Evolutionary conservation across 1,140 invertebrate genomes (phyloP).

Genomic region (Drosophila sucinea): DNA sequence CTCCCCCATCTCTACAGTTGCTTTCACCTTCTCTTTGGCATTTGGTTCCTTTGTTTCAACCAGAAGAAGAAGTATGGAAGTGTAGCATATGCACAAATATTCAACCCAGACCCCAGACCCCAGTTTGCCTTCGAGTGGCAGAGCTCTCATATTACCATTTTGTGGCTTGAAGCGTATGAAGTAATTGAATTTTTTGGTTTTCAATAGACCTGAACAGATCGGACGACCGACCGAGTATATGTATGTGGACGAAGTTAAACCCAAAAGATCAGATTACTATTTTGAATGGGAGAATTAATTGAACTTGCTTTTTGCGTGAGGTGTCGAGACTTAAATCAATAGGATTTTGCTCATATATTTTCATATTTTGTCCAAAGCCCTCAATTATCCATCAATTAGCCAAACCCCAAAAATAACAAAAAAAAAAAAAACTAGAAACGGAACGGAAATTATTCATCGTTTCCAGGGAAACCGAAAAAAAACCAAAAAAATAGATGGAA

Average conservation of each 20-base stretch:
- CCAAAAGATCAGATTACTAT: constrained; percentile 9
- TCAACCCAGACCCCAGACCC: not conserved
- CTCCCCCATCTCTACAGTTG: not conserved
- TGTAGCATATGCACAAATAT: constrained; percentile 9
- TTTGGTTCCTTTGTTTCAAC: constrained; percentile 6
- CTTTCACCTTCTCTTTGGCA: constrained; percentile 5
- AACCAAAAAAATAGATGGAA: constrained; percentile 41
- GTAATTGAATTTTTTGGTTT: constrained; percentile 18
- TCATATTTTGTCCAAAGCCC: constrained; percentile 13
- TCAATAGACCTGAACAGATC: not conserved
- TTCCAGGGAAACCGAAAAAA: constrained; percentile 58
- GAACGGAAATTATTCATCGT: constrained; percentile 76
- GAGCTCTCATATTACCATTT: constrained; percentile 20
- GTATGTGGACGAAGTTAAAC: not conserved
- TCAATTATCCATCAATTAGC: constrained; percentile 73
- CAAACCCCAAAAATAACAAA: constrained; percentile 39
- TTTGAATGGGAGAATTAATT: not conserved
- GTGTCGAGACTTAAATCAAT: constrained; percentile 2
- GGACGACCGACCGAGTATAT: not conserved
- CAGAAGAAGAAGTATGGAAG: not conserved
- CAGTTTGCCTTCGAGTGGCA: not conserved
- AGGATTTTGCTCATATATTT: not conserved
- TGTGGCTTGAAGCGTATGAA: constrained; percentile 21
- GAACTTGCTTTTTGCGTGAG: not conserved
- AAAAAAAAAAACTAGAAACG: constrained; percentile 19